These are phyloP conservation scores for Drosophila paulistorum DNA, from an alignment of 1,140 invertebrate genomes.

Conservation along the genomic window DNA sequence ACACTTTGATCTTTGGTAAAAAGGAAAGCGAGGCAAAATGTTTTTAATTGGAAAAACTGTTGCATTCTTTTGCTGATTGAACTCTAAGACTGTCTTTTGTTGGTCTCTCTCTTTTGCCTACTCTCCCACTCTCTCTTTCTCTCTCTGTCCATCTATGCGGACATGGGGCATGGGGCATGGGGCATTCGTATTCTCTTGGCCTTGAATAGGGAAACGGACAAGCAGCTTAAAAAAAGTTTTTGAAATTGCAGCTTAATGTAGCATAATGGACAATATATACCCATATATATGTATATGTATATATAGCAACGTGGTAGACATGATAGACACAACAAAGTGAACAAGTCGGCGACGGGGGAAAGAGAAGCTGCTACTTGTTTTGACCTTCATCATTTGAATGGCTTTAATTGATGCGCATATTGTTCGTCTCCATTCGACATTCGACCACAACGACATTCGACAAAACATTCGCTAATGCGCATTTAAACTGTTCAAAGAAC, in stretches of 20 bases:
- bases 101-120: background rate
- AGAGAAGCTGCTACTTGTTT: background rate
- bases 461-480: too few relatives aligned
- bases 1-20: constrained; percentile 30
- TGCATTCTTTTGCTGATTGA: constrained; percentile 18
- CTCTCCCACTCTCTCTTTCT: too few relatives aligned
- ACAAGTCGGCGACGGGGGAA: background rate
- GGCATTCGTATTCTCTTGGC: background rate
- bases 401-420: constrained; percentile 56
- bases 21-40: constrained; percentile 4
- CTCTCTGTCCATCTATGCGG: background rate
- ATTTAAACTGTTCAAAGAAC: too few relatives aligned
- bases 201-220: constrained; percentile 32
- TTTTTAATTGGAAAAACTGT: constrained; percentile 48
- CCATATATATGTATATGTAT: too few relatives aligned
- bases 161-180: background rate
- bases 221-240: constrained; percentile 39
- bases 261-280: constrained; percentile 16
- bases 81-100: constrained; percentile 3
- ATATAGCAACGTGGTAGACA: background rate
- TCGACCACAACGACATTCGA: background rate
- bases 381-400: constrained; percentile 48
- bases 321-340: background rate
- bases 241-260: constrained; percentile 27
- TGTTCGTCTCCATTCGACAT: constrained; percentile 10